Percentiles rank a stretch among this genome's conserved stretches.
phyloP scores from a whole-genome alignment of 2,797 vertebrate species.

The Peromyscus aztecus region DNA sequence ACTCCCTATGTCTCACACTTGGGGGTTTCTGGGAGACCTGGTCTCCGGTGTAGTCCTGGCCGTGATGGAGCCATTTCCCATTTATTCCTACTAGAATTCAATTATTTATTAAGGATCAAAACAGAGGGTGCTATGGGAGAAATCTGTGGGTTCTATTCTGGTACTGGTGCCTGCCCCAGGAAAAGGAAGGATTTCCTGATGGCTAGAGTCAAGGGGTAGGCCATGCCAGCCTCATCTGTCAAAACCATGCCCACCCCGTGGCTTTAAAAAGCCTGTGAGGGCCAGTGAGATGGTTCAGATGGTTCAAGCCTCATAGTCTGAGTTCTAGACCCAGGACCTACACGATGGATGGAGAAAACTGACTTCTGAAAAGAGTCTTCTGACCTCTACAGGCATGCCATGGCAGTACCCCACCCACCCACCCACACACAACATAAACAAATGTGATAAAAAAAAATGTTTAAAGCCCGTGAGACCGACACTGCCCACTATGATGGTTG shows the following conservation, averaged over 20 bases:
- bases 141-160: fast-evolving
- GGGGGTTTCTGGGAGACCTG: background rate
- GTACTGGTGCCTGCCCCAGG: fast-evolving
- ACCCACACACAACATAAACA: background rate
- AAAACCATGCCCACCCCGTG: fast-evolving
- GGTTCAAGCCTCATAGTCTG: background rate
- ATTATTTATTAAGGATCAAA: fast-evolving
- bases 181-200: background rate
- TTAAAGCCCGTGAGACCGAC: fast-evolving
- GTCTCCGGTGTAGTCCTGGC: fast-evolving
- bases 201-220: background rate
- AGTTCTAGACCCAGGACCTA: background rate
- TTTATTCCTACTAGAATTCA: fast-evolving
- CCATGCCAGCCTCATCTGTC: background rate
- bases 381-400: background rate
- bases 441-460: background rate
- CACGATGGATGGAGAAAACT: background rate
- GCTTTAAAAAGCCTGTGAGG: background rate
- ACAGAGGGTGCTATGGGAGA: background rate
- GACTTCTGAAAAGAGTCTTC: background rate
- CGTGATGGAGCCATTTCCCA: too few relatives aligned
- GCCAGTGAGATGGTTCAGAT: background rate
- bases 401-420: background rate
- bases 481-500: fast-evolving
- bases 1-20: background rate